phyloP scores from a whole-genome alignment of 2,888 invertebrate genomes.

The Scotopteryx bipunctaria region DNA sequence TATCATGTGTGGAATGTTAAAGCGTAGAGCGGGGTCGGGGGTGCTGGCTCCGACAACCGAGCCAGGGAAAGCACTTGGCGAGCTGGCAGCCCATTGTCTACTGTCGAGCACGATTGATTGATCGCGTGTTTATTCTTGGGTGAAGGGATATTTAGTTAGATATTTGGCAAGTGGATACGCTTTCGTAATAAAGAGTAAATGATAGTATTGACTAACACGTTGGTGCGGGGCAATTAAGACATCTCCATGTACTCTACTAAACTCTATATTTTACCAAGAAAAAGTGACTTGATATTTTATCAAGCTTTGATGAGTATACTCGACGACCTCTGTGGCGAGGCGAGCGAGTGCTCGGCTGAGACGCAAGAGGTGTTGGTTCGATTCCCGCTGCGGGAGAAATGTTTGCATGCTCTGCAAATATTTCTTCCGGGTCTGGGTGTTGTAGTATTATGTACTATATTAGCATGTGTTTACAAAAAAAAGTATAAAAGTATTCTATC shows the following conservation, averaged over 20 bases:
- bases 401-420: too few species aligned
- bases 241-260: too few species aligned
- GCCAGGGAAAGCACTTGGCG: constrained; percentile 59
- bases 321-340: too few species aligned
- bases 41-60: constrained; percentile 44
- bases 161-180: constrained; percentile 44
- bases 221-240: neutral
- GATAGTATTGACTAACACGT: constrained; percentile 18
- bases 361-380: too few species aligned
- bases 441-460: too few species aligned
- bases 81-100: constrained; percentile 46
- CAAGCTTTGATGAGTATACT: constrained; percentile 3
- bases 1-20: constrained; percentile 43
- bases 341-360: too few species aligned
- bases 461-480: too few species aligned
- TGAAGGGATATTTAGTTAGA: constrained; percentile 44
- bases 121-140: constrained; percentile 55
- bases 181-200: constrained; percentile 30
- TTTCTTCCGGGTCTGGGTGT: too few species aligned
- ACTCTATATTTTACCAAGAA: too few species aligned
- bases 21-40: constrained; percentile 35
- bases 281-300: neutral
- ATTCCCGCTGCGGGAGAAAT: too few species aligned
- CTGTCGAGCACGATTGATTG: constrained; percentile 60
- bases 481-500: too few species aligned